These are phyloP conservation scores for Liparis tanakae DNA, from an alignment of 2,797 vertebrate genomes.

Conservation along the genomic window DNA sequence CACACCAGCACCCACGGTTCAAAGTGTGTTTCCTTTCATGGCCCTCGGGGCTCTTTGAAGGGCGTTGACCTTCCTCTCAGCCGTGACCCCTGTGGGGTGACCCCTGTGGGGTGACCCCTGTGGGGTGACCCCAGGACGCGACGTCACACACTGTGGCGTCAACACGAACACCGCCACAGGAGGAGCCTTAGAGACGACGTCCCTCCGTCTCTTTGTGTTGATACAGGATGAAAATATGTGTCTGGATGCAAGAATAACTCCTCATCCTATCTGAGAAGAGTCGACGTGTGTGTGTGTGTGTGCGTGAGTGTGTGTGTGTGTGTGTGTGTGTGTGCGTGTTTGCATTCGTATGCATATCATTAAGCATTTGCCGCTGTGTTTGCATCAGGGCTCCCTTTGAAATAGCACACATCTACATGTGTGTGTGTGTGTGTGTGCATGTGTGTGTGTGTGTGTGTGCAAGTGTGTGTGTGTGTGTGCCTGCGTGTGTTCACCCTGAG, in stretches of 20 bases:
- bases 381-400: conserved; percentile 37
- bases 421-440: conserved; percentile 26
- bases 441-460: conserved; percentile 14
- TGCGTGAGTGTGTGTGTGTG: conserved; percentile 17
- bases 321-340: conserved; percentile 24
- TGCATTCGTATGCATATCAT: conserved; percentile 20
- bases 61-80: conserved; percentile 39
- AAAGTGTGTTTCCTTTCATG: conserved; percentile 20
- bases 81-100: conserved; percentile 24
- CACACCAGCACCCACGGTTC: conserved; percentile 7
- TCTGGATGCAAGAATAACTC: conserved; percentile 47
- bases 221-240: conserved; percentile 39
- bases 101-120: no score
- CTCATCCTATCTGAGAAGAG: conserved; percentile 46
- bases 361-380: conserved; percentile 46
- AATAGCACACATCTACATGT: conserved; percentile 45
- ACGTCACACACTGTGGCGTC: conserved; percentile 18
- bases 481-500: conserved; percentile 53
- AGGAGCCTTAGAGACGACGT: conserved; percentile 11
- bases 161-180: conserved; percentile 35
- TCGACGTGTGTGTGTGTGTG: conserved; percentile 27
- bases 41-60: conserved; percentile 37
- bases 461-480: conserved; percentile 17
- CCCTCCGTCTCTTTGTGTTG: conserved; percentile 22
- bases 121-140: no score